Conservation (phyloP, 2,797 vertebrate genomes). For the Ambastaia sidthimunki region DNA sequence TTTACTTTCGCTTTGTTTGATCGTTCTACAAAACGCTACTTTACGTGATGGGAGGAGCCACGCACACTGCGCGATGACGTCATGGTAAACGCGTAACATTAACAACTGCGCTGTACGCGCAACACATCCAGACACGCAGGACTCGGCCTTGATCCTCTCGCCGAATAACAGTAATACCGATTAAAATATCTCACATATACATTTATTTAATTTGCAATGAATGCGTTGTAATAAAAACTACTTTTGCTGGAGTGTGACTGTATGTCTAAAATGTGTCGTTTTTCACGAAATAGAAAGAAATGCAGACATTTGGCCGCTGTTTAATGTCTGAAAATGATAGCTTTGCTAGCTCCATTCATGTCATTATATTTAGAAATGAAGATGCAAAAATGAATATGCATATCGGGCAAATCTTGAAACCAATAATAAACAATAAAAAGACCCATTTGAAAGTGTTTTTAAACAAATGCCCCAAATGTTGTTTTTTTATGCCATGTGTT, state of each 20-base stretch:
- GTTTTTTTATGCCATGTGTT: background rate
- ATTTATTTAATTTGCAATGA: background rate
- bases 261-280: background rate
- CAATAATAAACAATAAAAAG: background rate
- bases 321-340: background rate
- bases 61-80: slow-evolving; percentile 46
- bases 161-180: slow-evolving; percentile 52
- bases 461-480: background rate
- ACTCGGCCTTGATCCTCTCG: slow-evolving; percentile 47
- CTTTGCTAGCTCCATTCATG: slow-evolving; percentile 14
- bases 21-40: slow-evolving; percentile 39
- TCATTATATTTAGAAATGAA: background rate
- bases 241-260: background rate
- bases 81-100: background rate
- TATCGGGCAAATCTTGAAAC: background rate
- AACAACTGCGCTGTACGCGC: background rate
- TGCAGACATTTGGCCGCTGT: background rate
- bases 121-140: slow-evolving; percentile 33
- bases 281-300: slow-evolving; percentile 9
- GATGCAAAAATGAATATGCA: background rate
- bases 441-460: background rate
- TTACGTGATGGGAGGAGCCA: slow-evolving; percentile 5
- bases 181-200: slow-evolving; percentile 33
- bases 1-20: slow-evolving; percentile 21
- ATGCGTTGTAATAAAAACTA: background rate